phyloP scores from a whole-genome alignment of 2,797 vertebrate genomes.

The Tinamus major region DNA sequence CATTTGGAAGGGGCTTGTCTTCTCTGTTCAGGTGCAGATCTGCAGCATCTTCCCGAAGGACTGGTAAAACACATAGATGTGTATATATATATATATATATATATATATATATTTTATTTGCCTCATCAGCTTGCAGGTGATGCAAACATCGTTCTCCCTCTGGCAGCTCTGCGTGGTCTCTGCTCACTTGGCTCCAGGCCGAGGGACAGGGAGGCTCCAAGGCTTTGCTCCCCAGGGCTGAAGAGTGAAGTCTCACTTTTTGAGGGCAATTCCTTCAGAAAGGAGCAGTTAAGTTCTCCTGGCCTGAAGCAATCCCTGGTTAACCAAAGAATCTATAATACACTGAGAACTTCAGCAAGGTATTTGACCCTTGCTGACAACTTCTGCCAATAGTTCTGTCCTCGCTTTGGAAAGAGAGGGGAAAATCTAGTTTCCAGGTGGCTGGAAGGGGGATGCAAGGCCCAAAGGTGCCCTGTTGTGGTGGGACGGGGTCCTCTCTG shows the following conservation, averaged over 20 bases:
- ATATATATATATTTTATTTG: neutral
- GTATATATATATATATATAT: accelerated
- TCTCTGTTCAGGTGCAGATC: neutral
- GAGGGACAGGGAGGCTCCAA: neutral
- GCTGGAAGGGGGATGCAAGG: neutral
- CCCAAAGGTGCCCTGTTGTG: neutral
- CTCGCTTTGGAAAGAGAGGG: neutral
- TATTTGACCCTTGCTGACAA: neutral
- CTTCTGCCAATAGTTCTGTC: neutral
- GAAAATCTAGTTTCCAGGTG: neutral
- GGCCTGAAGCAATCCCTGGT: neutral
- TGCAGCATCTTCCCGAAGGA: neutral
- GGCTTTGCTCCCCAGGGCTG: accelerated
- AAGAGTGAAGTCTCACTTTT: neutral
- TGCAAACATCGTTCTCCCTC: neutral
- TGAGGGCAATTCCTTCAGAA: neutral
- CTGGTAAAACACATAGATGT: neutral
- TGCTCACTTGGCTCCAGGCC: accelerated
- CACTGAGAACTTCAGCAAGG: neutral
- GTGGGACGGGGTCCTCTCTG: neutral
- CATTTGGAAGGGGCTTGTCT: neutral
- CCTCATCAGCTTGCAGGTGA: neutral
- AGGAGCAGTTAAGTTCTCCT: neutral
- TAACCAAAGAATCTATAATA: neutral
- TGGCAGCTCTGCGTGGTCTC: neutral